These are phyloP conservation scores for Phymatocera aterrima DNA, from an alignment of 2,888 invertebrate genomes.

Conservation along the genomic window DNA sequence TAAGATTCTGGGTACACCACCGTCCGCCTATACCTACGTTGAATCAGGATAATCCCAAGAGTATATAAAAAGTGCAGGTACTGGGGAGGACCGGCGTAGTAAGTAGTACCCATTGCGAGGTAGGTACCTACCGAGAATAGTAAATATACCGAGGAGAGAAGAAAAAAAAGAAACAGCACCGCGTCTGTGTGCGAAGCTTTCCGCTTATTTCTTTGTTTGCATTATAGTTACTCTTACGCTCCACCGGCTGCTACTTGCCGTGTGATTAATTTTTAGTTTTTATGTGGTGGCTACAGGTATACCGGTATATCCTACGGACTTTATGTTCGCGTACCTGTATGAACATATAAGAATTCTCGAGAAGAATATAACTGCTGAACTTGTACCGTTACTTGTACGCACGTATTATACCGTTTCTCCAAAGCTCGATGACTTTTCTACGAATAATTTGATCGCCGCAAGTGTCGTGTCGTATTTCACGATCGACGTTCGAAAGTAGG, in stretches of 20 bases:
- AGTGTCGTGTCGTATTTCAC: too few relatives aligned
- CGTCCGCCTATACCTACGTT: too few relatives aligned
- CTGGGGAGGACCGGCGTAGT: not conserved
- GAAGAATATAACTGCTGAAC: too few relatives aligned
- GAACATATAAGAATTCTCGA: too few relatives aligned
- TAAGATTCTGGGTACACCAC: not conserved
- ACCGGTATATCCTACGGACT: too few relatives aligned
- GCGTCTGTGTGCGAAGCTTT: not conserved
- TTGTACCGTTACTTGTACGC: too few relatives aligned
- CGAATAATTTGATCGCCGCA: too few relatives aligned
- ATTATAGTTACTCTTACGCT: not conserved
- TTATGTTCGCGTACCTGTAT: too few relatives aligned
- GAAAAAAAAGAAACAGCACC: not conserved
- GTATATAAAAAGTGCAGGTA: not conserved
- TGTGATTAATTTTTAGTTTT: conserved; percentile 7
- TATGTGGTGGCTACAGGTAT: not conserved
- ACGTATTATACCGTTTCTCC: too few relatives aligned
- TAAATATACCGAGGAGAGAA: not conserved
- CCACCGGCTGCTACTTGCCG: conserved; percentile 4
- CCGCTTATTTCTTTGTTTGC: conserved; percentile 22
- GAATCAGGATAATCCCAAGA: conserved; percentile 2
- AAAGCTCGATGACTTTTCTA: too few relatives aligned
- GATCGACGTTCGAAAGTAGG: too few relatives aligned
- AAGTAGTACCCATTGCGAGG: not conserved
- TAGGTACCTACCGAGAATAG: conserved; percentile 5